phyloP scores from a whole-genome alignment of 2,113 vertebrate species.

The Vanacampus margaritifer region DNA sequence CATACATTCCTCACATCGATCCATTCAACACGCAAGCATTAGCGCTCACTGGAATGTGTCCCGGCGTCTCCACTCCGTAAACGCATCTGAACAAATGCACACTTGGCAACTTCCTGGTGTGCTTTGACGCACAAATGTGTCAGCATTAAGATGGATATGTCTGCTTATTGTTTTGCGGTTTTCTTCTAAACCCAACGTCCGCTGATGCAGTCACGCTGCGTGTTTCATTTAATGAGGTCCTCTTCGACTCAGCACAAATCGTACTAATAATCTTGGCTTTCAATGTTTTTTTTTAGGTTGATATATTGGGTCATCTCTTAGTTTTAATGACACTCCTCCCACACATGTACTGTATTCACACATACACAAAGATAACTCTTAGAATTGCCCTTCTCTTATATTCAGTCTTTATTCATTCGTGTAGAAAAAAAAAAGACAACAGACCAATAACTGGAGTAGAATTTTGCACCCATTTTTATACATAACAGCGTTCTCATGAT shows the following conservation, averaged over 20 bases:
- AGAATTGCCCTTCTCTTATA: constrained; percentile 42
- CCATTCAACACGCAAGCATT: constrained; percentile 64
- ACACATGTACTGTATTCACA: neutral
- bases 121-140: constrained; percentile 10
- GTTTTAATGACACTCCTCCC: constrained; percentile 44
- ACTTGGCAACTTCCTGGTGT: constrained; percentile 3
- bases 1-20: constrained; percentile 66
- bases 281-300: constrained; percentile 48
- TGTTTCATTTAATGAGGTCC: constrained; percentile 57
- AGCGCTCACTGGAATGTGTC: constrained; percentile 61
- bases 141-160: constrained; percentile 9
- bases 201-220: constrained; percentile 51
- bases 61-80: constrained; percentile 35
- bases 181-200: constrained; percentile 16
- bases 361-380: constrained; percentile 20
- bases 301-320: constrained; percentile 16
- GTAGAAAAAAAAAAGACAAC: constrained; percentile 72
- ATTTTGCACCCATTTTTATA: constrained; percentile 63
- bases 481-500: constrained; percentile 60
- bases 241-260: constrained; percentile 39
- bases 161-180: constrained; percentile 12
- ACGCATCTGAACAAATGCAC: constrained; percentile 15
- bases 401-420: constrained; percentile 66
- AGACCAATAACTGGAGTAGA: constrained; percentile 58
- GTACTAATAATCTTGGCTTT: constrained; percentile 47